phyloP scores from a whole-genome alignment of 2,888 invertebrate genomes.

The Galeopsomyia nigrocyanea region DNA sequence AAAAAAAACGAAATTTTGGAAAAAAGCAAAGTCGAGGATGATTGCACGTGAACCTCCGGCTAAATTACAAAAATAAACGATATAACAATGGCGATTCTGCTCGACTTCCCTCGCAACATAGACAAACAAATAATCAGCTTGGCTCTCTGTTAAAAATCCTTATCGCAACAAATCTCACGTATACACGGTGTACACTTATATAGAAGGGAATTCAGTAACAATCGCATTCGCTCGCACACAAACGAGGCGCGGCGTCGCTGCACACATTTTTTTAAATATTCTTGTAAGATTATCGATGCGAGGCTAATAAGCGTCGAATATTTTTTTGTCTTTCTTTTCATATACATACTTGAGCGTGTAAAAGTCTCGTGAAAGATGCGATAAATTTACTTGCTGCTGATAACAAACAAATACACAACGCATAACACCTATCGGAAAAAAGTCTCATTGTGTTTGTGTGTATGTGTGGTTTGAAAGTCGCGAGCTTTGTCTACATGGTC shows the following conservation, averaged over 20 bases:
- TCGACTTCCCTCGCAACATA: slow-evolving; percentile 28
- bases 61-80: slow-evolving; percentile 1
- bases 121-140: slow-evolving; percentile 14
- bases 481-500: not conserved
- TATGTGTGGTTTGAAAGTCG: not conserved
- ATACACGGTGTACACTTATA: slow-evolving; percentile 32
- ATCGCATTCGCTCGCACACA: slow-evolving; percentile 43
- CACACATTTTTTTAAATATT: not conserved
- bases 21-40: slow-evolving; percentile 8
- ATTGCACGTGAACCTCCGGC: slow-evolving; percentile 32
- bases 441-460: not conserved
- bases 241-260: slow-evolving; percentile 45
- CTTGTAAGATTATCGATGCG: slow-evolving; percentile 43
- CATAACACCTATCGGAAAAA: not conserved
- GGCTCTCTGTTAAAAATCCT: slow-evolving; percentile 25
- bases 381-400: slow-evolving; percentile 35
- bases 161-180: slow-evolving; percentile 40
- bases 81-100: slow-evolving; percentile 34
- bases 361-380: slow-evolving; percentile 33
- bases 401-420: slow-evolving; percentile 5
- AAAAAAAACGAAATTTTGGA: not conserved
- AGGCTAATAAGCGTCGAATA: slow-evolving; percentile 43
- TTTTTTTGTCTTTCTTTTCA: slow-evolving; percentile 20
- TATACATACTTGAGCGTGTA: slow-evolving; percentile 23
- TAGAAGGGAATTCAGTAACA: slow-evolving; percentile 37